Evolutionary conservation across 2,888 invertebrate genomes (phyloP).

Genomic region (Embidobia sp.): DNA sequence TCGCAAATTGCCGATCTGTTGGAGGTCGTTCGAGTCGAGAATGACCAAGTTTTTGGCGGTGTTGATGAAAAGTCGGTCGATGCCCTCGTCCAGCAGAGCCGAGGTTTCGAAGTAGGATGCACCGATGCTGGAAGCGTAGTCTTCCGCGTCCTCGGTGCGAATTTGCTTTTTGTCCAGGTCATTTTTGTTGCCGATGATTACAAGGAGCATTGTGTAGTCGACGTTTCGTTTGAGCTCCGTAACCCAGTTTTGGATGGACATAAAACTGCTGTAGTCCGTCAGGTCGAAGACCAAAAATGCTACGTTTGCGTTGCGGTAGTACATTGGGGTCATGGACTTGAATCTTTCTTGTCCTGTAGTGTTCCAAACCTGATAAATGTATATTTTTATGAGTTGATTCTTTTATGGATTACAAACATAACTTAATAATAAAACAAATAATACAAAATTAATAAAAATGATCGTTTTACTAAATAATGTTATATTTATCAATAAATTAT

Average conservation of each 20-base stretch:
- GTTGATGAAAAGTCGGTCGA: conserved; percentile 88
- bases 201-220: conserved; percentile 89
- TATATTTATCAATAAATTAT: too few species aligned
- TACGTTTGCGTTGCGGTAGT: conserved; percentile 95
- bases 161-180: conserved; percentile 88
- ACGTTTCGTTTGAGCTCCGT: conserved; percentile 90
- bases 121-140: conserved; percentile 91
- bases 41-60: conserved; percentile 86
- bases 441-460: too few species aligned
- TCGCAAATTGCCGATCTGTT: conserved; percentile 56
- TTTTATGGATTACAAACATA: not conserved
- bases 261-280: conserved; percentile 88
- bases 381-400: not conserved
- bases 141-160: conserved; percentile 86
- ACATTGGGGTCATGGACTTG: conserved; percentile 96
- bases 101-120: conserved; percentile 93
- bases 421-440: too few species aligned
- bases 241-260: conserved; percentile 93
- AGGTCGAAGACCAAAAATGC: conserved; percentile 94
- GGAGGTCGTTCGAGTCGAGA: conserved; percentile 78
- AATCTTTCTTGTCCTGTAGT: conserved; percentile 95
- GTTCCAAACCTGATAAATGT: conserved; percentile 89
- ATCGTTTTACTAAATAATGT: too few species aligned
- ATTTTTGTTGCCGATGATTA: conserved; percentile 92
- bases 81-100: conserved; percentile 89